Conservation (phyloP, 2,888 invertebrate species). For the Ramazzottius varieornatus region DNA sequence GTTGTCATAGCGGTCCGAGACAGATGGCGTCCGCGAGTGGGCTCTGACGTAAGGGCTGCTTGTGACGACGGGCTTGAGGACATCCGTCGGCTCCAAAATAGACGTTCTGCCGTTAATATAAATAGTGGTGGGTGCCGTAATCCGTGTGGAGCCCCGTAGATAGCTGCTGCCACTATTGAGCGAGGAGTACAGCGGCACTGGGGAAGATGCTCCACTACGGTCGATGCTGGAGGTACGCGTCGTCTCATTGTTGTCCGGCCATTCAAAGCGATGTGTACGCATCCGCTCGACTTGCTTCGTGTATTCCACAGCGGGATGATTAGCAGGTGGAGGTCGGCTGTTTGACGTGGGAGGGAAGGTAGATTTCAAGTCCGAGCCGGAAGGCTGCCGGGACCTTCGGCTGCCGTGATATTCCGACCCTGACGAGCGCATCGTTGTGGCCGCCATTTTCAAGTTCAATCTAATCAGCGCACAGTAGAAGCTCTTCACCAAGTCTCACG, state of each 20-base stretch:
- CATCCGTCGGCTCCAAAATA: slow-evolving; percentile 1
- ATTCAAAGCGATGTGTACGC: not conserved
- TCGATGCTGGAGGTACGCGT: not conserved
- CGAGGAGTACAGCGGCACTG: not conserved
- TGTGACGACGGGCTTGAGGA: not conserved
- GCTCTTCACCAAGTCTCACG: too few relatives aligned
- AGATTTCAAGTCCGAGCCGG: not conserved
- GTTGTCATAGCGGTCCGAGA: not conserved
- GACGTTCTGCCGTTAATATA: not conserved
- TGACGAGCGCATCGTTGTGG: not conserved
- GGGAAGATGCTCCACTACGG: not conserved
- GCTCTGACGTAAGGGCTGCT: not conserved
- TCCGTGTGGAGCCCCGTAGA: not conserved
- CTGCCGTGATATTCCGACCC: not conserved
- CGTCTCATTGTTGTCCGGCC: not conserved
- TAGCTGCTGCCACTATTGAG: not conserved
- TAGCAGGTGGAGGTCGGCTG: not conserved
- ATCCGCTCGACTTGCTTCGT: not conserved
- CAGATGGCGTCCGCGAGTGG: not conserved
- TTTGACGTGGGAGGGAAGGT: not conserved
- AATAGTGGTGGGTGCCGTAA: not conserved
- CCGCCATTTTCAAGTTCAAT: too few relatives aligned
- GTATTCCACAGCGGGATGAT: not conserved
- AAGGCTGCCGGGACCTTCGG: not conserved
- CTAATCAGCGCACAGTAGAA: too few relatives aligned